phyloP scores from a whole-genome alignment of 2,888 invertebrate genomes.

The Diogma glabrata region DNA sequence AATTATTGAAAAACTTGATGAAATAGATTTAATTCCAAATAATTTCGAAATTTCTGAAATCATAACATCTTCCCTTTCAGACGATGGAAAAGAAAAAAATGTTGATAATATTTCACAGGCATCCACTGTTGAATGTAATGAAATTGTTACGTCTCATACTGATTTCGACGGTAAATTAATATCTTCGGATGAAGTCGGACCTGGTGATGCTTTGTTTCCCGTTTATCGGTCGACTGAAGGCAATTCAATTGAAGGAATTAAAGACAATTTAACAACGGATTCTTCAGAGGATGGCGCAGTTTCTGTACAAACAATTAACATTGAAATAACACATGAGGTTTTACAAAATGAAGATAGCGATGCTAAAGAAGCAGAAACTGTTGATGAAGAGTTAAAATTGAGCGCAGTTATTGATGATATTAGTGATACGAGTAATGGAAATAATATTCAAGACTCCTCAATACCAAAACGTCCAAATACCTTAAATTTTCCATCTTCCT shows the following conservation, averaged over 20 bases:
- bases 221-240: background rate
- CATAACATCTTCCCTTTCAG: background rate
- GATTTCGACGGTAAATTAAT: conserved; percentile 14
- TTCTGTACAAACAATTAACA: background rate
- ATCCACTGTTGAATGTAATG: conserved; percentile 35
- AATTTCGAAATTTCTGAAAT: conserved; percentile 21
- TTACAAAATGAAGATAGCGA: background rate
- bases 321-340: conserved; percentile 8
- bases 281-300: no score
- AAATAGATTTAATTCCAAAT: conserved; percentile 17
- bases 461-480: conserved; percentile 29
- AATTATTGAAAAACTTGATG: conserved; percentile 4
- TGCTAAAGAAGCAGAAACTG: background rate
- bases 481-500: conserved; percentile 26
- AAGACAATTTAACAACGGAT: no score
- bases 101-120: conserved; percentile 36
- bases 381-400: background rate
- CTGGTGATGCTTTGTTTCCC: no score
- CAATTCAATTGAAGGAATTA: background rate
- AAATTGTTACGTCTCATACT: conserved; percentile 21
- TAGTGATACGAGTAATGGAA: conserved; percentile 12
- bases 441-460: background rate
- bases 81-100: conserved; percentile 20
- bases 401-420: conserved; percentile 11
- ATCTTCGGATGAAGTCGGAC: background rate